Evolutionary conservation across 2,888 invertebrate species (phyloP).

Genomic region (Leptopilina drosophilae): DNA sequence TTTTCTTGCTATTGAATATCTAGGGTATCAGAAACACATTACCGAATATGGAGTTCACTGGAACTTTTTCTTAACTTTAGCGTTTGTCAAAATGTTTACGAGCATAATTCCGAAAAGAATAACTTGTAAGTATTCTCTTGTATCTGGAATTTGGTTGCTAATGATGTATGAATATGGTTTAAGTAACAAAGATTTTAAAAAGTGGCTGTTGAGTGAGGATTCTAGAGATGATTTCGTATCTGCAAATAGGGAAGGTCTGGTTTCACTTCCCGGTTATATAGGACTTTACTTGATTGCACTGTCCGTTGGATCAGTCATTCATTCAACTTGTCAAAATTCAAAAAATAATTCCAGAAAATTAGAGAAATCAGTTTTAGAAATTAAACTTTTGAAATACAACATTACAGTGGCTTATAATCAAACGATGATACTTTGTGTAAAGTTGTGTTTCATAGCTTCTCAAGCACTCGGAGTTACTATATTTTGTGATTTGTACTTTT

Average conservation of each 20-base stretch:
- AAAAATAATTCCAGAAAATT: conserved; percentile 38
- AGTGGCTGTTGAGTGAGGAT: conserved; percentile 83
- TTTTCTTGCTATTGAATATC: conserved; percentile 80
- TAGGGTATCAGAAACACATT: conserved; percentile 91
- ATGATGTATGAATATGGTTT: conserved; percentile 82
- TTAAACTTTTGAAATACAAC: conserved; percentile 58
- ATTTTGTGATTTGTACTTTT: conserved; percentile 78
- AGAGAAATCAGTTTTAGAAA: conserved; percentile 51
- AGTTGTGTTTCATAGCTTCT: conserved; percentile 66
- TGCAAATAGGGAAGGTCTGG: conserved; percentile 95
- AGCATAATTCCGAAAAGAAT: conserved; percentile 81
- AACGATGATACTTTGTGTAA: conserved; percentile 68
- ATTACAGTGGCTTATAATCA: conserved; percentile 64
- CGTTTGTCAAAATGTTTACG: conserved; percentile 87
- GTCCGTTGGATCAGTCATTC: conserved; percentile 80
- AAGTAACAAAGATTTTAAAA: conserved; percentile 81
- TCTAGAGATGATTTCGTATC: conserved; percentile 81
- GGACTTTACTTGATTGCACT: conserved; percentile 89
- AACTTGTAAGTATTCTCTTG: conserved; percentile 78
- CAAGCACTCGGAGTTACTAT: conserved; percentile 77
- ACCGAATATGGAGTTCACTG: conserved; percentile 98
- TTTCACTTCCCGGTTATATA: conserved; percentile 90
- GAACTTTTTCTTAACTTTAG: conserved; percentile 98
- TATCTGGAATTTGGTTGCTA: conserved; percentile 80
- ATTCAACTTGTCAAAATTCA: conserved; percentile 64